Evolutionary conservation across 2,888 invertebrate species (phyloP).

Genomic region (Zygaena filipendulae): DNA sequence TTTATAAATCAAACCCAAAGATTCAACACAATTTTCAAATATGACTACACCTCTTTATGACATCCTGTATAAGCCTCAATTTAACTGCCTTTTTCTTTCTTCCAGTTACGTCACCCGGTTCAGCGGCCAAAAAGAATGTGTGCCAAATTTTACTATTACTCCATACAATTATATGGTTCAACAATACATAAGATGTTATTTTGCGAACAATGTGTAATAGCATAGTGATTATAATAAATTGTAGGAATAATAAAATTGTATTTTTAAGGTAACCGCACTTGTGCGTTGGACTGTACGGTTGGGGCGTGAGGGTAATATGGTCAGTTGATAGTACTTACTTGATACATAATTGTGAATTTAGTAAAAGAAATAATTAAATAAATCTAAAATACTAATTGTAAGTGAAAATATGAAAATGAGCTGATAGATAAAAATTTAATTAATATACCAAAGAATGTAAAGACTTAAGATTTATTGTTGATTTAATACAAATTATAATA

Average conservation of each 20-base stretch:
- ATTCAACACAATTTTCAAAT: no score
- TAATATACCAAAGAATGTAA: constrained; percentile 64
- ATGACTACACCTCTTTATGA: no score
- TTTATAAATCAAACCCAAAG: no score
- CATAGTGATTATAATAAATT: constrained; percentile 30
- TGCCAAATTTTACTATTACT: constrained; percentile 50
- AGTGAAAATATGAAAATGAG: constrained; percentile 41
- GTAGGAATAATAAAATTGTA: no score
- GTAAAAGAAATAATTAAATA: constrained; percentile 32
- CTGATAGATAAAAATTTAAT: no score
- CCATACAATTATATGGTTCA: constrained; percentile 43
- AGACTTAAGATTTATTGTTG: constrained; percentile 61
- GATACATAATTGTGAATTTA: no score
- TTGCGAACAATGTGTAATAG: constrained; percentile 17
- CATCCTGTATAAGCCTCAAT: no score
- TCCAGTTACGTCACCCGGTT: constrained; percentile 60
- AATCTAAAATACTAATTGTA: constrained; percentile 48
- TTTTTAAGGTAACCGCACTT: no score
- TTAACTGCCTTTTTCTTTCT: no score
- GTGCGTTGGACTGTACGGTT: no score
- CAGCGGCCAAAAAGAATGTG: constrained; percentile 38
- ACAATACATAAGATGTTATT: constrained; percentile 38
- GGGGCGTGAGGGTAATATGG: no score
- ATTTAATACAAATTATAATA: constrained; percentile 66
- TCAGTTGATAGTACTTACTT: no score